Conservation (phyloP, 2,888 invertebrate species). For the Orthosia cruda region DNA sequence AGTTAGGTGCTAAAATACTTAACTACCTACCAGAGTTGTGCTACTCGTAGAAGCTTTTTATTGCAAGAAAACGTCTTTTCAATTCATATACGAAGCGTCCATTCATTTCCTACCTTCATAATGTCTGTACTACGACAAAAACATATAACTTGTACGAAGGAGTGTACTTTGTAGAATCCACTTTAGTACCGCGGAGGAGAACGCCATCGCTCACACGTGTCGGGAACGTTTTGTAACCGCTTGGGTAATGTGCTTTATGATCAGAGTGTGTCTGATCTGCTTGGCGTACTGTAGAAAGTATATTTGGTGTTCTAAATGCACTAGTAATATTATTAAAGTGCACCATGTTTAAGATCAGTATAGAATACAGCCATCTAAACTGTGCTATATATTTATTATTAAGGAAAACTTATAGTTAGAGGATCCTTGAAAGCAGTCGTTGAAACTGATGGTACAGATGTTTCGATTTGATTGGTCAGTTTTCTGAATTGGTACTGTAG, state of each 20-base stretch:
- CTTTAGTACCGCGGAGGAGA: slow-evolving; percentile 16
- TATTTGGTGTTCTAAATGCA: slow-evolving; percentile 7
- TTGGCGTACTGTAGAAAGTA: not conserved
- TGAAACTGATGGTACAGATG: no score
- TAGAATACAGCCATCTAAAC: not conserved
- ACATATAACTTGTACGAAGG: slow-evolving; percentile 9
- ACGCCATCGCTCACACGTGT: slow-evolving; percentile 54
- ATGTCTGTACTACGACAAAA: slow-evolving; percentile 19
- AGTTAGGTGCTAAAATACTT: no score
- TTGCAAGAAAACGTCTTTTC: no score
- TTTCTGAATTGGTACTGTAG: no score
- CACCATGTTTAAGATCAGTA: not conserved
- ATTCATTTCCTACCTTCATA: slow-evolving; percentile 2
- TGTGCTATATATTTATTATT: no score
- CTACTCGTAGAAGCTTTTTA: no score
- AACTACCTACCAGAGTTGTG: no score
- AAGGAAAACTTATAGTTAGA: no score
- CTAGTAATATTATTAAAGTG: not conserved
- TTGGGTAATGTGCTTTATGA: slow-evolving; percentile 48
- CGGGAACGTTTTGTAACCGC: slow-evolving; percentile 42
- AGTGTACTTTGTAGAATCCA: slow-evolving; percentile 26
- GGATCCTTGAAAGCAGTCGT: no score
- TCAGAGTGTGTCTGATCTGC: slow-evolving; percentile 35
- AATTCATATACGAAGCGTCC: not conserved
- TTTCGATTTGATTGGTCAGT: no score